Evolutionary conservation across 1,140 invertebrate species (phyloP).

Genomic region (Trinorchestia longiramus): DNA sequence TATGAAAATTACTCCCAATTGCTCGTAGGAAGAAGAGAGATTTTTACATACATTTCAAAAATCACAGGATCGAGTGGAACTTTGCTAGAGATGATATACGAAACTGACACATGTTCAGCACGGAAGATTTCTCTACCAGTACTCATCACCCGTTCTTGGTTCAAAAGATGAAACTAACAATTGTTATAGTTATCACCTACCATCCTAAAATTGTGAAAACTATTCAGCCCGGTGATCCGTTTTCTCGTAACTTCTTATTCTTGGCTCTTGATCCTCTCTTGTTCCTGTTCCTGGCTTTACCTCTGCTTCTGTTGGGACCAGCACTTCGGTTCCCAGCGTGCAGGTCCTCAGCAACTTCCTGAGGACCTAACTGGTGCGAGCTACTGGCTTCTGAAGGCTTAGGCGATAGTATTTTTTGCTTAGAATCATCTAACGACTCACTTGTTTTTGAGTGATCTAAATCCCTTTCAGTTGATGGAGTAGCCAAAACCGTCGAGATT

Average conservation of each 20-base stretch:
- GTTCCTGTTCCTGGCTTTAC: neutral
- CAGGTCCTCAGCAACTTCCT: neutral
- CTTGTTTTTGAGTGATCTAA: neutral
- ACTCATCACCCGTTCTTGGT: neutral
- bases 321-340: neutral
- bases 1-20: neutral
- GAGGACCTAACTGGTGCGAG: neutral
- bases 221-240: neutral
- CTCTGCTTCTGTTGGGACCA: neutral
- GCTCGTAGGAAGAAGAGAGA: neutral
- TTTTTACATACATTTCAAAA: neutral
- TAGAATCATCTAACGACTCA: neutral
- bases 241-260: neutral
- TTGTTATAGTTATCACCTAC: slow-evolving; percentile 14
- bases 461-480: neutral
- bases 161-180: neutral
- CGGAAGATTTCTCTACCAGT: neutral
- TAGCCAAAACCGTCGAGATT: neutral
- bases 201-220: neutral
- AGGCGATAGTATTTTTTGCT: neutral
- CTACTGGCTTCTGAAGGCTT: neutral
- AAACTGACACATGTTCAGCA: neutral
- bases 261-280: neutral
- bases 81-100: neutral
- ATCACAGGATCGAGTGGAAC: neutral